Conservation (phyloP, 2,113 vertebrate genomes). For the Todiramphus saurophagus region DNA sequence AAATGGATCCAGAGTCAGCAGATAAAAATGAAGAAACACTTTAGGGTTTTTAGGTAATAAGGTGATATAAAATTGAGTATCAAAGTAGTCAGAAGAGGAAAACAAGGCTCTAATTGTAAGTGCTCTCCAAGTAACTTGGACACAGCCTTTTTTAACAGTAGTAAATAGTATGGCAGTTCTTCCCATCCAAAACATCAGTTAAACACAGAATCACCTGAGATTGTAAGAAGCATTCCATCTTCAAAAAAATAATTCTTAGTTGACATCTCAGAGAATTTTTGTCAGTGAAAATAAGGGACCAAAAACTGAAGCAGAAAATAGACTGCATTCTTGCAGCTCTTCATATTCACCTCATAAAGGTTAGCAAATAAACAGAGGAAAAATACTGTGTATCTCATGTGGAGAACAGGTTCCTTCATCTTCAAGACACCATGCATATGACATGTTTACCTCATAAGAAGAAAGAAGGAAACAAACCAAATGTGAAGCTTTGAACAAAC, state of each 20-base stretch:
- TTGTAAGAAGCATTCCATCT: neutral
- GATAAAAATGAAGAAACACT: neutral
- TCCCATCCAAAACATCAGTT: neutral
- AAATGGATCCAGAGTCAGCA: neutral
- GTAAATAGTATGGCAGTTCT: neutral
- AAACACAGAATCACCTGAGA: neutral
- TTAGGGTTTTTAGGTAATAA: neutral
- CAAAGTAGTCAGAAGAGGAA: neutral
- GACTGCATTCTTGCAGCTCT: accelerated
- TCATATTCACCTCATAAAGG: neutral
- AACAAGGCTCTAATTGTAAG: neutral
- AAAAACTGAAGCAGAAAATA: neutral
- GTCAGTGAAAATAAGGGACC: neutral
- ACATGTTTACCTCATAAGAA: neutral
- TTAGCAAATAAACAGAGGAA: neutral
- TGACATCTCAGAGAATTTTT: neutral
- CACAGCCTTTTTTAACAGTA: neutral
- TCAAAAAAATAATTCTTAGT: neutral
- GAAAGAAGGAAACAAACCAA: neutral
- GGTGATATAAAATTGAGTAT: neutral
- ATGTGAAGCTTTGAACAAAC: neutral
- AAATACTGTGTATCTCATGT: neutral
- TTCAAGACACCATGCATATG: neutral
- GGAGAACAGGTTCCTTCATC: neutral
- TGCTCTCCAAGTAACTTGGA: neutral